Base-by-base conservation (phyloP, 2,888 invertebrate genomes). In the Diplolepis rosae region DNA sequence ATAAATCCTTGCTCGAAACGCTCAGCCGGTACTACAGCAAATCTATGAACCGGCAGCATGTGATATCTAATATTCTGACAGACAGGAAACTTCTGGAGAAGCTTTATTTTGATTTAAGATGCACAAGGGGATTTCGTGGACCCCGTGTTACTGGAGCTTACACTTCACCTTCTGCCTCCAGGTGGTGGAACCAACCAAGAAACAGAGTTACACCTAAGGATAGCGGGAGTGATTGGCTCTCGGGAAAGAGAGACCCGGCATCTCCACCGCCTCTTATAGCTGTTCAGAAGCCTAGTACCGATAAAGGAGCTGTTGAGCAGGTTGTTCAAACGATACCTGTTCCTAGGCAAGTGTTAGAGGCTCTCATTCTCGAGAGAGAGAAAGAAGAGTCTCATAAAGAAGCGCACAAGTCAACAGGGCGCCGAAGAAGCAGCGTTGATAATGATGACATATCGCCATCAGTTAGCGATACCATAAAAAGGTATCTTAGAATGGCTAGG, bases 391-490 rank as follows among this genome's bases (percentile, higher is more conserved):
- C 32, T 3, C 90, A 90, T 65, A 91, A 77, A 73, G 74, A 89
- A 79, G 32, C 76, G 66, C 2, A 76, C 6, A 68, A 90, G 89
- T 67, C 90, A 87, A 27, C 73, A 0, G 80, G 89, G 18, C 90
- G 94, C 6, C 91, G 95, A 54, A 92, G 94, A 80, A 94, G 94
- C 80, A 95, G 95, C 85, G 93, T 95, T 13, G 95, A 95, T 84
- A 94, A 95, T 86, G 95, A 95, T 82, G 95, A 95, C 83, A 93
- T 95, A 0, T 95, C 95, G 0, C 95, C 95, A 74, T 96, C 95
- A 0, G 96, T 96, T 28, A 94, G 95, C 84, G 95, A 96, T 84
- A 96, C 95, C 0, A 95, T 96, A 73, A 96, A 96, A 88, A 91
- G 96, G 9, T 96, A 96, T 87, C 89, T 96, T 65, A 91, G 95